A percentile compares a stretch with the other conserved stretches of the same genome.
phyloP scores from a whole-genome alignment of 2,888 invertebrate species.

The Cryptocheilus praepositus region DNA sequence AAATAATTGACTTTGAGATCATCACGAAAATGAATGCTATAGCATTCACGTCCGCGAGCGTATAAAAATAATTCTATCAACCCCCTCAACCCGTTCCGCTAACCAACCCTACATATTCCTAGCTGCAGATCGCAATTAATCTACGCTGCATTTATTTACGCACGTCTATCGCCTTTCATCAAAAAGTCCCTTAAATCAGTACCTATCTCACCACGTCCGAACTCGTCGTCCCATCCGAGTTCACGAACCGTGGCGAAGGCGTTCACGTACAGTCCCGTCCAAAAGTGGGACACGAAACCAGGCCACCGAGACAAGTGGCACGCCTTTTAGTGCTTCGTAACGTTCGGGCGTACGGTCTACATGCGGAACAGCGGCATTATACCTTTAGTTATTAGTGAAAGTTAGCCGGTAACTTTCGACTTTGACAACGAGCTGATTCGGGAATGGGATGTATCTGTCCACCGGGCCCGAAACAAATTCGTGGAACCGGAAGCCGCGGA shows the following conservation, averaged over 20 bases:
- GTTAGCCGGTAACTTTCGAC: constrained; percentile 69
- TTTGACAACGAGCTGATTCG: constrained; percentile 48
- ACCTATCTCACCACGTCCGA: background rate
- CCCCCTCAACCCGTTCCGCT: no score
- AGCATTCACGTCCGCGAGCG: no score
- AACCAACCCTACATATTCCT: no score
- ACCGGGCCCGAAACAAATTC: no score
- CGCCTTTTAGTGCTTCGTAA: constrained; percentile 66
- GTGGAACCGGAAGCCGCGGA: no score
- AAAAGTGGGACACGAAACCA: constrained; percentile 74
- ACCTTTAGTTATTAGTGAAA: constrained; percentile 69
- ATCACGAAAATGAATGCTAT: no score
- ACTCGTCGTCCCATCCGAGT: constrained; percentile 35
- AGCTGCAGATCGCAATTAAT: no score
- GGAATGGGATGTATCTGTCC: constrained; percentile 3
- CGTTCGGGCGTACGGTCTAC: constrained; percentile 40
- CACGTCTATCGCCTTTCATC: no score
- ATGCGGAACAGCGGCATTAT: constrained; percentile 42
- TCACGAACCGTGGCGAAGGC: constrained; percentile 56
- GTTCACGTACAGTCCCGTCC: constrained; percentile 56
- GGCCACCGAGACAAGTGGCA: constrained; percentile 75
- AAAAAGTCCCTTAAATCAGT: background rate
- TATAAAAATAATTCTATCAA: no score
- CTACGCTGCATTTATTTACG: no score
- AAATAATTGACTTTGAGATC: no score